phyloP scores from a whole-genome alignment of 1,140 invertebrate genomes.

The Pseudoatta argentina region DNA sequence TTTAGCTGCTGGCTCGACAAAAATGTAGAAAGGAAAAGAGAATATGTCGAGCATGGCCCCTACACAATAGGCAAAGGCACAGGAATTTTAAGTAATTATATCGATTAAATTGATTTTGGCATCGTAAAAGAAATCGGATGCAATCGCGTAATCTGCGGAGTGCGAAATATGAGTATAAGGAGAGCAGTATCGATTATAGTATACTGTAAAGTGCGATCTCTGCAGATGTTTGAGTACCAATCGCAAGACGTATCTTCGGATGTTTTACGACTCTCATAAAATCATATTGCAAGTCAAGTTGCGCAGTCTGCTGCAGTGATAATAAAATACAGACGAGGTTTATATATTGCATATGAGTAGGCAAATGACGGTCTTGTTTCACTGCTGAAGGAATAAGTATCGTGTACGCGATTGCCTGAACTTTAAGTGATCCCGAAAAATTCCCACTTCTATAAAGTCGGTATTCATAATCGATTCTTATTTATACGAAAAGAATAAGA shows the following conservation, averaged over 20 bases:
- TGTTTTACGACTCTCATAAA: conserved; percentile 43
- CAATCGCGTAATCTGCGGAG: conserved; percentile 50
- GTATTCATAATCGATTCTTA: too few species aligned
- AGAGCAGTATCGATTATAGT: neutral
- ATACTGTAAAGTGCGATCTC: conserved; percentile 52
- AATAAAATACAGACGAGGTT: conserved; percentile 12
- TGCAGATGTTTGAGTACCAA: conserved; percentile 46
- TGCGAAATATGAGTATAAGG: conserved; percentile 36
- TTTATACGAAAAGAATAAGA: too few species aligned
- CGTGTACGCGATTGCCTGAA: neutral
- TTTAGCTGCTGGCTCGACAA: neutral
- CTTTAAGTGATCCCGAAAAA: neutral
- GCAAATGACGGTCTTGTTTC: neutral
- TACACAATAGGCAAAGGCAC: neutral
- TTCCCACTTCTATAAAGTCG: neutral
- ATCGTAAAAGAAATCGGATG: neutral
- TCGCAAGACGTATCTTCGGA: conserved; percentile 41
- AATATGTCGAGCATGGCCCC: too few species aligned
- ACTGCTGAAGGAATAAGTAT: neutral
- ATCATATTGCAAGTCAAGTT: conserved; percentile 17
- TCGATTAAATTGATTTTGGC: neutral
- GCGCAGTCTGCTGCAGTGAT: conserved; percentile 8
- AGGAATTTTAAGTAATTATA: neutral
- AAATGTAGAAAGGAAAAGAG: neutral
- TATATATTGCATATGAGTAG: neutral